A percentile compares a stretch with the other conserved stretches of the same genome.
phyloP scores from a whole-genome alignment of 2,113 vertebrate genomes.

The Bombycilla garrulus region DNA sequence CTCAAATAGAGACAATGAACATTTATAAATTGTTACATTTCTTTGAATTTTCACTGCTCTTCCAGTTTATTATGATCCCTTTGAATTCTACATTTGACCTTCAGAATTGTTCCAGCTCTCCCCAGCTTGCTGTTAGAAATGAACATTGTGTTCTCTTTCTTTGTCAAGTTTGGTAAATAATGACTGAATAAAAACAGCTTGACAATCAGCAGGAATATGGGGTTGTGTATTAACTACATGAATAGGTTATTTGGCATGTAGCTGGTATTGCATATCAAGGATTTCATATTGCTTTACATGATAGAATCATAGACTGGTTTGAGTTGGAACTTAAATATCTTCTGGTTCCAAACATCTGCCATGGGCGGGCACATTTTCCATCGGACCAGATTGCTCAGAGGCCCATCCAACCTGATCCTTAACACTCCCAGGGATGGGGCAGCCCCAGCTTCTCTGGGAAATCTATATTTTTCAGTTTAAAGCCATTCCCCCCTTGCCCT shows the following conservation, averaged over 20 bases:
- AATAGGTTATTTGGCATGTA: neutral
- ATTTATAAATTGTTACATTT: neutral
- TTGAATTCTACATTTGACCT: neutral
- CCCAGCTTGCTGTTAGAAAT: neutral
- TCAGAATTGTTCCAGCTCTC: neutral
- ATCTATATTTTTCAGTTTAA: neutral
- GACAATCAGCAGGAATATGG: neutral
- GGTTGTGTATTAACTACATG: neutral
- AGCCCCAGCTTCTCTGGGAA: neutral
- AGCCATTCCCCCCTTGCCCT: neutral
- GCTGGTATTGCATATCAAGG: neutral
- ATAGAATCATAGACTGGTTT: neutral
- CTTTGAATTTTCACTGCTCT: neutral
- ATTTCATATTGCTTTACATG: neutral
- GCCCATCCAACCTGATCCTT: neutral
- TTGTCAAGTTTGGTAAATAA: neutral
- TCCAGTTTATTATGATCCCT: neutral
- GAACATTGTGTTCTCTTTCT: neutral
- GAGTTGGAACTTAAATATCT: neutral
- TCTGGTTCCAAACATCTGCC: neutral
- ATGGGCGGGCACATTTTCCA: neutral
- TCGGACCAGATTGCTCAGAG: neutral
- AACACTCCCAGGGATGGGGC: too few relatives aligned
- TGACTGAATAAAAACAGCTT: neutral
- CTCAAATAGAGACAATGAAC: neutral